Evolutionary conservation across 2,888 invertebrate genomes (phyloP).

Genomic region (Acholoe squamosa): DNA sequence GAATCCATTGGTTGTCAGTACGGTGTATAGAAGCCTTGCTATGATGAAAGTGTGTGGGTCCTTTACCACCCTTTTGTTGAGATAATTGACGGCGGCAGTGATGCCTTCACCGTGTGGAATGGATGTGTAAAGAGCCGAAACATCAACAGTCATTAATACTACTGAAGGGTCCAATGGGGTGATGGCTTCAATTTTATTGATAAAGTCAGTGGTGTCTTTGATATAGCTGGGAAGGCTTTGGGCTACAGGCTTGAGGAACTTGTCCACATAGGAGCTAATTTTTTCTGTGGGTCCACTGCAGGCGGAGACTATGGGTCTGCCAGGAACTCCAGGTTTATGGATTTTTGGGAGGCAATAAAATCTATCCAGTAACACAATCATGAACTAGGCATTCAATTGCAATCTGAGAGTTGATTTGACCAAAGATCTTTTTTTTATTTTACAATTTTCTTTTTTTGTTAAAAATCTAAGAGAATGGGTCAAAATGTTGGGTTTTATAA

Average conservation of each 20-base stretch:
- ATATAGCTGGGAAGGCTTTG: neutral
- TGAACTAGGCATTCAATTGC: too few species aligned
- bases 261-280: slow-evolving; percentile 43
- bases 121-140: neutral
- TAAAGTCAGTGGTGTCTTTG: neutral
- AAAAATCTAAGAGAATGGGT: too few species aligned
- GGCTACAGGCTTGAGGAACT: neutral
- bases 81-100: neutral
- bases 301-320: neutral
- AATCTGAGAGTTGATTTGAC: too few species aligned
- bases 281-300: slow-evolving; percentile 39
- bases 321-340: neutral
- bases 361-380: too few species aligned
- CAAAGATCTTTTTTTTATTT: too few species aligned
- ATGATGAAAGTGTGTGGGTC: neutral
- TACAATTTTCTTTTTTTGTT: too few species aligned
- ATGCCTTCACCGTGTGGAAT: neutral
- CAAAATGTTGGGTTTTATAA: too few species aligned
- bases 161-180: neutral
- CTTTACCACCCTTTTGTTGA: neutral
- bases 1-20: slow-evolving; percentile 11
- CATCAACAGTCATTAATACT: neutral
- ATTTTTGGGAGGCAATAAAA: neutral
- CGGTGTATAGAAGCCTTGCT: neutral
- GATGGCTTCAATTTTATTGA: neutral